These are phyloP conservation scores for Keiferia lycopersicella DNA, from an alignment of 2,888 invertebrate species.

Conservation along the genomic window DNA sequence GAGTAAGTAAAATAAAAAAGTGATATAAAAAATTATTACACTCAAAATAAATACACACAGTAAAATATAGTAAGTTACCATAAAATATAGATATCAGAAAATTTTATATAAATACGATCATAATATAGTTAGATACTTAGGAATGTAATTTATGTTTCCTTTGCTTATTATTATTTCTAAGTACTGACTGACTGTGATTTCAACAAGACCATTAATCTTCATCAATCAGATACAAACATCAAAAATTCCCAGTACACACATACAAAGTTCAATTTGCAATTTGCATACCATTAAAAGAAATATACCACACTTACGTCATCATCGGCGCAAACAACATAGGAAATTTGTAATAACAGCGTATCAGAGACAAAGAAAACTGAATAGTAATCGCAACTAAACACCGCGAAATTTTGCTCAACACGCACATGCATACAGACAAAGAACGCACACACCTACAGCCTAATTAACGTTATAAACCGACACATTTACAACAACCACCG, in stretches of 20 bases:
- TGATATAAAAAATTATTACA: not conserved
- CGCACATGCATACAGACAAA: conserved; percentile 49
- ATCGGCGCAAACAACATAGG: conserved; percentile 27
- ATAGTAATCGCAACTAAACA: conserved; percentile 33
- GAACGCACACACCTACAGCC: conserved; percentile 65
- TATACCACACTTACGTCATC: conserved; percentile 9
- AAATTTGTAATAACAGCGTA: conserved; percentile 24
- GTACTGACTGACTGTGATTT: not conserved
- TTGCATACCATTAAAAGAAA: not conserved
- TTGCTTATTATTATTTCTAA: not conserved
- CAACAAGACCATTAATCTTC: not conserved
- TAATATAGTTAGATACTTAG: too few relatives aligned
- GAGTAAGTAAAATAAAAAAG: too few relatives aligned
- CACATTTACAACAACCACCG: conserved; percentile 77
- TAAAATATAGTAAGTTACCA: not conserved
- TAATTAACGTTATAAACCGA: conserved; percentile 61
- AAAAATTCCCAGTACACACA: not conserved
- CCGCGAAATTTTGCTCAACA: conserved; percentile 40
- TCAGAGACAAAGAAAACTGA: conserved; percentile 29
- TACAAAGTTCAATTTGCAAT: not conserved
- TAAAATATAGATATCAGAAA: not conserved
- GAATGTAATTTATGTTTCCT: not conserved
- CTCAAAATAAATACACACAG: not conserved
- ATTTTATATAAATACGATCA: not conserved
- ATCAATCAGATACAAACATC: conserved; percentile 5